Evolutionary conservation across 2,888 invertebrate genomes (phyloP).

Genomic region (Listrodromus nycthemerus): DNA sequence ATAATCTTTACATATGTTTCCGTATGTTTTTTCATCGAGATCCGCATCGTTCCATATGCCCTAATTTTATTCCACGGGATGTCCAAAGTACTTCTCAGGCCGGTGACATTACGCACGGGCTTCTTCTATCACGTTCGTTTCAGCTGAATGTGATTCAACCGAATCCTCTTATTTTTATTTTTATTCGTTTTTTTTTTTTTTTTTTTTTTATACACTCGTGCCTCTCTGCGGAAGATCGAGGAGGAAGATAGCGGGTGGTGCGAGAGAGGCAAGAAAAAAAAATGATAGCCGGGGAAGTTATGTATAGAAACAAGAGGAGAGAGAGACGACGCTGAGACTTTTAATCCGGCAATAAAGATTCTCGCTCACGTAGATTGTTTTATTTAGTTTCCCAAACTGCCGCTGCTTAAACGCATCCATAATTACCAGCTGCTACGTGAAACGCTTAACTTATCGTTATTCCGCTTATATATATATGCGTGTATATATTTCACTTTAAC

Average conservation of each 20-base stretch:
- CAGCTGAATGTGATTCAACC: constrained; percentile 30
- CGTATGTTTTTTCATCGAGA: background rate
- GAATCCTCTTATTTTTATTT: constrained; percentile 64
- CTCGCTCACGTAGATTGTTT: constrained; percentile 83
- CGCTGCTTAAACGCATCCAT: constrained; percentile 84
- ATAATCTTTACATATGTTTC: background rate
- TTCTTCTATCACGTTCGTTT: background rate
- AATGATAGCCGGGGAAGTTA: constrained; percentile 37
- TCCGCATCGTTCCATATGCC: constrained; percentile 3
- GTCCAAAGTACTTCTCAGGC: constrained; percentile 10
- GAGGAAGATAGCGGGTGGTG: constrained; percentile 73
- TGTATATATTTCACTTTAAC: constrained; percentile 11
- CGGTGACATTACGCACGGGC: constrained; percentile 16
- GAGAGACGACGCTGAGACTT: constrained; percentile 68
- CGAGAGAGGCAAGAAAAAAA: constrained; percentile 49
- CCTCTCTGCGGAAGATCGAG: constrained; percentile 74
- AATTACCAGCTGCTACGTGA: constrained; percentile 83
- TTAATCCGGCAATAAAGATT: constrained; percentile 83
- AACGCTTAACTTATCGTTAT: constrained; percentile 81
- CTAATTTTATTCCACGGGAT: constrained; percentile 33
- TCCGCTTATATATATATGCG: constrained; percentile 1
- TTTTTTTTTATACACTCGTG: constrained; percentile 65
- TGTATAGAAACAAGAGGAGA: constrained; percentile 40
- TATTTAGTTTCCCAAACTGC: constrained; percentile 84
- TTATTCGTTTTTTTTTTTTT: constrained; percentile 63